Percentiles rank a stretch among this genome's conserved stretches.
Evolutionary conservation across 1,140 invertebrate genomes (phyloP).

Genomic region (Eueides isabella): DNA sequence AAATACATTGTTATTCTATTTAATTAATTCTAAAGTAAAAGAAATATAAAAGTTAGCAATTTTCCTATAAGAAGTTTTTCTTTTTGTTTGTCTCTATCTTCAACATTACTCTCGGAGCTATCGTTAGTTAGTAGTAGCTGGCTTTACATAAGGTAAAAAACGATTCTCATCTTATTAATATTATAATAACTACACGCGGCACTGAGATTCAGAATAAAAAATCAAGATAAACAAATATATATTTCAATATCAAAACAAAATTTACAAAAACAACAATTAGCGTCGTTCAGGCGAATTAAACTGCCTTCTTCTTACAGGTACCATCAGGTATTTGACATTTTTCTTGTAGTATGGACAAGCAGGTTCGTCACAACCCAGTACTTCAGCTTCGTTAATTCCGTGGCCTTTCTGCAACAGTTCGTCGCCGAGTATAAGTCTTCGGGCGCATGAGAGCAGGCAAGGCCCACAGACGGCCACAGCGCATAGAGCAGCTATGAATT

Average conservation of each 20-base stretch:
- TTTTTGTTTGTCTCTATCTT: background rate
- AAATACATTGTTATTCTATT: background rate
- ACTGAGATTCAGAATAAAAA: background rate
- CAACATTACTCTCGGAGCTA: too few species aligned
- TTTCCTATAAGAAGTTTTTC: background rate
- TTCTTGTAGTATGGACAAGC: slow-evolving; percentile 76
- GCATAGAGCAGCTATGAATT: slow-evolving; percentile 67
- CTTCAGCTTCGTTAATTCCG: slow-evolving; percentile 58
- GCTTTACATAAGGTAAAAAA: too few species aligned
- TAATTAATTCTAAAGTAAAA: background rate
- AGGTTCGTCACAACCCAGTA: slow-evolving; percentile 73
- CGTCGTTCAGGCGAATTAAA: slow-evolving; percentile 55
- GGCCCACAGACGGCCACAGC: slow-evolving; percentile 70
- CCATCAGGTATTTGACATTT: slow-evolving; percentile 67
- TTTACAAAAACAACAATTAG: slow-evolving; percentile 18
- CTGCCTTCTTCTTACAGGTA: slow-evolving; percentile 57
- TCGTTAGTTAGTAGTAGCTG: too few species aligned
- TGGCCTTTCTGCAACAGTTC: slow-evolving; percentile 54
- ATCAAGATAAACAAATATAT: background rate
- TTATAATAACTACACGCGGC: too few species aligned
- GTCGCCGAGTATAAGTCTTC: slow-evolving; percentile 64
- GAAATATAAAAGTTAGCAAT: background rate
- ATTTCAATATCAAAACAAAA: background rate
- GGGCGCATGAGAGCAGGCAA: slow-evolving; percentile 65
- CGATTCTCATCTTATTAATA: too few species aligned